phyloP scores from a whole-genome alignment of 2,888 invertebrate species.

The Dynastes hyllus region DNA sequence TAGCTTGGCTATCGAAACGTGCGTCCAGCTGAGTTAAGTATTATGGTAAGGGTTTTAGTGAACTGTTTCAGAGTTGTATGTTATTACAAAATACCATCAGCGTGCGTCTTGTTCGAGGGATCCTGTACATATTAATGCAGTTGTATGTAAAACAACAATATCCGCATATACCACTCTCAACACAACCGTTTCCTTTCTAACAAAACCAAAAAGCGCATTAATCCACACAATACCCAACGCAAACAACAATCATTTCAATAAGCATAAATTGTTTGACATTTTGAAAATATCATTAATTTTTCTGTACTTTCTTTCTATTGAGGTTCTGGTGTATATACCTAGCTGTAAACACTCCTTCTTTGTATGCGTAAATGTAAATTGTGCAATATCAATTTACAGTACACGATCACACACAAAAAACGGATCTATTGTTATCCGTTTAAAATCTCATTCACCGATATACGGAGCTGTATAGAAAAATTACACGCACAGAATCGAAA shows the following conservation, averaged over 20 bases:
- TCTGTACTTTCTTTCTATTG: slow-evolving; percentile 3
- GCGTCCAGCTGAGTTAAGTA: no score
- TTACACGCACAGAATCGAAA: slow-evolving; percentile 20
- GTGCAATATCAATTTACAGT: slow-evolving; percentile 23
- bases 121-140: no score
- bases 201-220: background rate
- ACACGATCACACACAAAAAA: slow-evolving; percentile 7
- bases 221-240: background rate
- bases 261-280: slow-evolving; percentile 30
- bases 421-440: slow-evolving; percentile 9
- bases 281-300: slow-evolving; percentile 33
- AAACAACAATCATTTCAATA: slow-evolving; percentile 8
- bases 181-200: slow-evolving; percentile 2
- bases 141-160: no score
- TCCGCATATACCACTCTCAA: background rate
- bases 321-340: slow-evolving; percentile 13
- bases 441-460: slow-evolving; percentile 13
- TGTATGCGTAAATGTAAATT: slow-evolving; percentile 1
- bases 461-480: slow-evolving; percentile 6
- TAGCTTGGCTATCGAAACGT: no score
- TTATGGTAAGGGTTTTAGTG: no score
- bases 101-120: no score
- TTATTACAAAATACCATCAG: no score
- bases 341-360: background rate
- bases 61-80: no score